phyloP scores from a whole-genome alignment of 2,797 vertebrate genomes.

The Acrossocheilus fasciatus region DNA sequence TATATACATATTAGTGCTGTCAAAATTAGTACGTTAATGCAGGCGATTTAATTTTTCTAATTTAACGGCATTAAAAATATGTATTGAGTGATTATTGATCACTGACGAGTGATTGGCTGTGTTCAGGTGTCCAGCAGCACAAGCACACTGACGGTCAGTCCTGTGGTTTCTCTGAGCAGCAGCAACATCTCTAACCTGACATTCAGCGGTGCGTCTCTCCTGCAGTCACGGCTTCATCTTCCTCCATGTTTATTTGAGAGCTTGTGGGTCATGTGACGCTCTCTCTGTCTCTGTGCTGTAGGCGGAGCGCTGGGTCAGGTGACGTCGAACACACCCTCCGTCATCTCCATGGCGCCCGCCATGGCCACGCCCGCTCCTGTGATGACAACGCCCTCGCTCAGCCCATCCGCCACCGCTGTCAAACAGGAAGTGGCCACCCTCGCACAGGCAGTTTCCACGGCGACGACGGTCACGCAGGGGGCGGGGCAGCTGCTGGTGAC shows the following conservation, averaged over 20 bases:
- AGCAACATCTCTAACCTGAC: constrained; percentile 80
- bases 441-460: constrained; percentile 74
- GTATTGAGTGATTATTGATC: neutral
- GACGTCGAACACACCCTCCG: constrained; percentile 80
- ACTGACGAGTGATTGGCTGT: constrained; percentile 6
- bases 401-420: constrained; percentile 74
- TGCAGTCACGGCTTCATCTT: neutral
- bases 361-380: constrained; percentile 70
- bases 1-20: too few relatives aligned
- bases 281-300: constrained; percentile 59
- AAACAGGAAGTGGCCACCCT: constrained; percentile 65
- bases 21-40: too few relatives aligned
- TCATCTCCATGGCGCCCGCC: constrained; percentile 84
- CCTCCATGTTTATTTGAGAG: neutral
- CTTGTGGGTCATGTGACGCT: neutral
- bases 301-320: constrained; percentile 80
- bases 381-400: constrained; percentile 78
- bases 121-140: constrained; percentile 84
- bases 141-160: constrained; percentile 83
- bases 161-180: constrained; percentile 81
- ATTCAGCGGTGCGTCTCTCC: constrained; percentile 75
- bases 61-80: too few relatives aligned
- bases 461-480: constrained; percentile 76
- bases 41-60: too few relatives aligned
- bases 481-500: constrained; percentile 85